phyloP scores from a whole-genome alignment of 2,888 invertebrate genomes.

The Rhagonycha lutea region DNA sequence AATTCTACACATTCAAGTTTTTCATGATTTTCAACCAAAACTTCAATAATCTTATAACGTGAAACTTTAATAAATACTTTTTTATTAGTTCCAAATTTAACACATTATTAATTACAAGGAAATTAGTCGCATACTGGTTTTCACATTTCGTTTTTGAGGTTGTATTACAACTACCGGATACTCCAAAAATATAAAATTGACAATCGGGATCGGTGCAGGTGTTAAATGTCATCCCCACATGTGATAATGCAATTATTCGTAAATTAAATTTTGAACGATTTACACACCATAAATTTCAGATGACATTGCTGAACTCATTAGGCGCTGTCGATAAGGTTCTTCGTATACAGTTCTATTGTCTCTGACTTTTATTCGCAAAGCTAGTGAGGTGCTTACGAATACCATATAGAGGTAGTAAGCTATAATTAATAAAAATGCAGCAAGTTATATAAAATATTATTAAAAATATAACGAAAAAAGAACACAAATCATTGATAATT shows the following conservation, averaged over 20 bases:
- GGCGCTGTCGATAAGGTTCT: not conserved
- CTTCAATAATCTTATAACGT: too few species aligned
- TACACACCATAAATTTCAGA: slow-evolving; percentile 12
- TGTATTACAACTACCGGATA: too few species aligned
- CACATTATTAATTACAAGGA: not conserved
- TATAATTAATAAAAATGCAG: too few species aligned
- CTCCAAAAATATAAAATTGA: not conserved
- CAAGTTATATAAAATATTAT: too few species aligned
- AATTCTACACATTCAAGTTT: too few species aligned
- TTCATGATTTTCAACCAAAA: too few species aligned
- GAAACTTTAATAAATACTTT: too few species aligned
- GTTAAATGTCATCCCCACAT: not conserved
- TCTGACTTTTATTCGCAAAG: not conserved
- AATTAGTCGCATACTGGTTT: not conserved
- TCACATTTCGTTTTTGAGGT: not conserved
- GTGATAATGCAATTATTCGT: not conserved
- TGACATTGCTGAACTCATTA: slow-evolving; percentile 6
- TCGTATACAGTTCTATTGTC: not conserved
- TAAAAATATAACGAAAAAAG: too few species aligned
- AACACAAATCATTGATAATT: too few species aligned
- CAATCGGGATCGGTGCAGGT: not conserved
- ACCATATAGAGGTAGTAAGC: not conserved
- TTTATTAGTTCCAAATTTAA: too few species aligned
- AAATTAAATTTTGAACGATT: not conserved
- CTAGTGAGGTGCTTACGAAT: not conserved